phyloP scores from a whole-genome alignment of 2,113 vertebrate genomes.

The Anarrhichthys ocellatus region DNA sequence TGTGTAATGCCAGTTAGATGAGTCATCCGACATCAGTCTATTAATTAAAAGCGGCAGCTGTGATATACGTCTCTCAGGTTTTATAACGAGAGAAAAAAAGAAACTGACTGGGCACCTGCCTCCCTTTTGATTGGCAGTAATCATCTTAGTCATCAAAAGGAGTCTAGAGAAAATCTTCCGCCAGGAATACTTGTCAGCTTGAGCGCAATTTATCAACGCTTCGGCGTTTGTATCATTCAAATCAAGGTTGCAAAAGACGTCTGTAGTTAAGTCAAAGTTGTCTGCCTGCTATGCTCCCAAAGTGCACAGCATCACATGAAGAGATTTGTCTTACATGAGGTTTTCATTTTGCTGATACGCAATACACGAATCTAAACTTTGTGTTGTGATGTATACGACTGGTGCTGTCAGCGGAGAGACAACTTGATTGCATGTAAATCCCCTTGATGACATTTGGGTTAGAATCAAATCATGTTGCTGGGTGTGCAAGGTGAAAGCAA shows the following conservation, averaged over 20 bases:
- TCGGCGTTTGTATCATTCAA: constrained; percentile 23
- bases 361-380: constrained; percentile 14
- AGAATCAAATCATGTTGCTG: constrained; percentile 20
- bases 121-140: constrained; percentile 40
- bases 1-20: background rate
- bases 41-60: constrained; percentile 19
- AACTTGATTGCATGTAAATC: constrained; percentile 54
- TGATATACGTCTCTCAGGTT: constrained; percentile 2
- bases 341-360: constrained; percentile 32
- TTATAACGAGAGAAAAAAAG: background rate
- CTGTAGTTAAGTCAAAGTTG: constrained; percentile 19
- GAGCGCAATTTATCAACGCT: constrained; percentile 16
- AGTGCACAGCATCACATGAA: constrained; percentile 15
- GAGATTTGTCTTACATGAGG: constrained; percentile 28
- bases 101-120: background rate
- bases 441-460: constrained; percentile 38
- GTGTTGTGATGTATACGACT: background rate
- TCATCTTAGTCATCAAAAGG: constrained; percentile 47
- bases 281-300: constrained; percentile 35
- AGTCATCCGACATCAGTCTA: background rate
- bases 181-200: constrained; percentile 15
- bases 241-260: background rate
- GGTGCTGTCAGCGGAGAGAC: constrained; percentile 18
- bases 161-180: constrained; percentile 29
- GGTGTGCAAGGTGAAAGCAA: constrained; percentile 26